Conservation (phyloP, 2,113 vertebrate genomes). For the Boleophthalmus pectinirostris region DNA sequence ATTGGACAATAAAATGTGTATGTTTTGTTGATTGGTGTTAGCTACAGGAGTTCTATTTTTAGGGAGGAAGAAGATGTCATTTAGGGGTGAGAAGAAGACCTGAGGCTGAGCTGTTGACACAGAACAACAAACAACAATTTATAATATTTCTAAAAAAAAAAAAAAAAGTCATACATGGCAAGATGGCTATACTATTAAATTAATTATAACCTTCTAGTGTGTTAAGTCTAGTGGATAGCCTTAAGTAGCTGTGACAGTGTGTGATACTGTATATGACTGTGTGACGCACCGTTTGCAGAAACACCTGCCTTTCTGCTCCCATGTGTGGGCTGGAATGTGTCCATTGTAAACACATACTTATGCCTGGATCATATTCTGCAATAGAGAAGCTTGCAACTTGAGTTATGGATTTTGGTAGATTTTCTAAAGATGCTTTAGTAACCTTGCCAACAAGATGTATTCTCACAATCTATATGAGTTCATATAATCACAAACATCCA, state of each 20-base stretch:
- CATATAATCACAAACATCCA: too few relatives aligned
- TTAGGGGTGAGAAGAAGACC: constrained; percentile 16
- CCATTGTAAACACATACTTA: background rate
- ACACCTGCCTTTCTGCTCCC: background rate
- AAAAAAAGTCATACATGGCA: background rate
- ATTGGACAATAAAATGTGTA: constrained; percentile 42
- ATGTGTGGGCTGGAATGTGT: background rate
- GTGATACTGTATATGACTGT: background rate
- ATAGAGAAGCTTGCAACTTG: background rate
- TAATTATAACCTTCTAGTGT: background rate
- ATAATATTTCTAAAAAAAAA: background rate
- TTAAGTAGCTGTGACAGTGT: background rate
- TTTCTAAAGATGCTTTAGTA: background rate
- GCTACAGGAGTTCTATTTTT: constrained; percentile 21
- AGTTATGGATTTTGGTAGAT: background rate
- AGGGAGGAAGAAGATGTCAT: constrained; percentile 36
- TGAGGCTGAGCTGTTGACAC: constrained; percentile 24
- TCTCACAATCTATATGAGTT: too few relatives aligned
- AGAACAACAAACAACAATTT: constrained; percentile 7
- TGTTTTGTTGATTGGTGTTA: constrained; percentile 41
- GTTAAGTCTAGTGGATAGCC: background rate
- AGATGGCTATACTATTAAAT: background rate
- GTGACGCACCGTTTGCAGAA: background rate
- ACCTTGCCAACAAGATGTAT: background rate
- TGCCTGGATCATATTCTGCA: background rate